Percentiles rank a stretch among this genome's conserved stretches.
phyloP scores from a whole-genome alignment of 2,113 vertebrate species.

The Cairina moschata region DNA sequence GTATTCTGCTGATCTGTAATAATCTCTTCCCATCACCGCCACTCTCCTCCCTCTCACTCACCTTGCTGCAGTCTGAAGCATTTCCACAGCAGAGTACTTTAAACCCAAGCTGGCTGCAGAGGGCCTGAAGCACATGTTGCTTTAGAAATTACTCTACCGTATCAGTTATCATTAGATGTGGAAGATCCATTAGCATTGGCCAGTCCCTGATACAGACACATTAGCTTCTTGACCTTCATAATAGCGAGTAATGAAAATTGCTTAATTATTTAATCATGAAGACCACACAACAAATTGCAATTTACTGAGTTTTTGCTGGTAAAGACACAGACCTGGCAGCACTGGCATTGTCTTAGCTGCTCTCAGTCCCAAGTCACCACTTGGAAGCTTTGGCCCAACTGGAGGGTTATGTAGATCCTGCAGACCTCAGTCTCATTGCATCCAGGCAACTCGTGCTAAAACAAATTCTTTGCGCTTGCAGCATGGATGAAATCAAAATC shows the following conservation, averaged over 20 bases:
- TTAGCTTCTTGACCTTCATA: conserved; percentile 46
- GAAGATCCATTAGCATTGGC: conserved; percentile 13
- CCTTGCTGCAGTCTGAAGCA: neutral
- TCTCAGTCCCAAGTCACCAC: neutral
- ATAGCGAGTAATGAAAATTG: neutral
- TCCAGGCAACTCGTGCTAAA: neutral
- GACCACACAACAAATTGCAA: neutral
- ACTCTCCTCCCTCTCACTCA: neutral
- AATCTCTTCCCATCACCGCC: neutral
- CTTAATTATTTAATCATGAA: conserved; percentile 26
- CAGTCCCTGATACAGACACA: neutral
- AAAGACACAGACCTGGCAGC: neutral
- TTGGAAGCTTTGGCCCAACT: neutral
- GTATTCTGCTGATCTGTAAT: neutral
- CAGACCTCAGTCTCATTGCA: neutral
- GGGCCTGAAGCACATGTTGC: neutral
- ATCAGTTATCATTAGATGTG: neutral
- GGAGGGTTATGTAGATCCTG: neutral
- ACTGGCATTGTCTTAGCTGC: neutral
- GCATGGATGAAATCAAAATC: neutral
- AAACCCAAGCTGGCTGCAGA: neutral
- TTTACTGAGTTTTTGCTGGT: neutral
- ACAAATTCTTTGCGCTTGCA: neutral
- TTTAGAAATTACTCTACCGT: neutral
- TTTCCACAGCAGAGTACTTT: neutral